A percentile compares a stretch with the other conserved stretches of the same genome.
Evolutionary conservation across 2,113 vertebrate species (phyloP).

Genomic region (Noctilio leporinus): DNA sequence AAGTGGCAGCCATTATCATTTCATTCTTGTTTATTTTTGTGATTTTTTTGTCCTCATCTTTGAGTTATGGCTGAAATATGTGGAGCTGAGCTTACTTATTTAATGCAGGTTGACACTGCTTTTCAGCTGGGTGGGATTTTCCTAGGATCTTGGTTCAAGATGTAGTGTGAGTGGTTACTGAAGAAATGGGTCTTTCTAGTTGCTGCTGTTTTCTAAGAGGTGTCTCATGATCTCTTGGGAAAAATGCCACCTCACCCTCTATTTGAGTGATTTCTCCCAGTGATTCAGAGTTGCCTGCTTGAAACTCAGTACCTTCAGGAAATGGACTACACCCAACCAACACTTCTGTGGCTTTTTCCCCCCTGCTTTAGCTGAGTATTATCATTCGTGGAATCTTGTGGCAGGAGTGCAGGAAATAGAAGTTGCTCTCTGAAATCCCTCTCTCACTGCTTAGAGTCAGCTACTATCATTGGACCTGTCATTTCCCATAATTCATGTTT

Average conservation of each 20-base stretch:
- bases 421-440: neutral
- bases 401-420: neutral
- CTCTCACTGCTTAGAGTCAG: neutral
- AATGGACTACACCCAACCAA: neutral
- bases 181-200: neutral
- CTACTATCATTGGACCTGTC: neutral
- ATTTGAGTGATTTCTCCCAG: neutral
- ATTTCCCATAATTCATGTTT: neutral
- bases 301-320: slow-evolving; percentile 47
- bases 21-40: neutral
- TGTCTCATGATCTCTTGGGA: neutral
- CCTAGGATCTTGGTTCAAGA: neutral
- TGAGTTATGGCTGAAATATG: accelerated
- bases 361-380: neutral
- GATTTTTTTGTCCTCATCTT: neutral
- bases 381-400: slow-evolving; percentile 24
- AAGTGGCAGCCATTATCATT: neutral
- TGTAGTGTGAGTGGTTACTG: neutral
- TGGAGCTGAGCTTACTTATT: neutral
- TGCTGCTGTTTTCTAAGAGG: neutral
- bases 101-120: neutral
- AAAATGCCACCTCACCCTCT: neutral
- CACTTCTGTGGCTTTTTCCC: neutral
- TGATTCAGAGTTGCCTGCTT: slow-evolving; percentile 29
- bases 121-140: neutral